phyloP scores from a whole-genome alignment of 2,888 invertebrate genomes.

The Apotomis betuletana region DNA sequence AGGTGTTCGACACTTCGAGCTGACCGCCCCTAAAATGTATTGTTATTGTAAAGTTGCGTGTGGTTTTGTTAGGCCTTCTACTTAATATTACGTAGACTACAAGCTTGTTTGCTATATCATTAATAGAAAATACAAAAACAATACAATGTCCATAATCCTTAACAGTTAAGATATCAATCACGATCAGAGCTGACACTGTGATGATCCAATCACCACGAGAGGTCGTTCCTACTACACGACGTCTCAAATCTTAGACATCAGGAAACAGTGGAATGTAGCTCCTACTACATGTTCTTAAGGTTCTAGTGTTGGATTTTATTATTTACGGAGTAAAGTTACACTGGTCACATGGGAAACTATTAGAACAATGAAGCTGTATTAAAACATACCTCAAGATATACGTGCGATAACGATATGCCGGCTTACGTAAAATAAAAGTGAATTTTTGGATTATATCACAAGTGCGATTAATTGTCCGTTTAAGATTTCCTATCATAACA shows the following conservation, averaged over 20 bases:
- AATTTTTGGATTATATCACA: slow-evolving; percentile 25
- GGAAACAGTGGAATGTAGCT: slow-evolving; percentile 2
- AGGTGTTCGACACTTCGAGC: too few species aligned
- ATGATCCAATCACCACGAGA: slow-evolving; percentile 45
- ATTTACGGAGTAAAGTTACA: slow-evolving; percentile 12
- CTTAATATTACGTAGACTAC: too few species aligned
- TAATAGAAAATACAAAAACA: slow-evolving; percentile 7
- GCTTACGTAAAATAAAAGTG: slow-evolving; percentile 30
- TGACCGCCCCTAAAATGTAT: too few species aligned
- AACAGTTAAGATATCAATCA: slow-evolving; percentile 45
- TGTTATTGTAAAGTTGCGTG: too few species aligned
- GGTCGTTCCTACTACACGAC: slow-evolving; percentile 65
- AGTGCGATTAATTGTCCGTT: slow-evolving; percentile 17
- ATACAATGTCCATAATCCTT: slow-evolving; percentile 22
- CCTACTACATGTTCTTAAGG: background rate
- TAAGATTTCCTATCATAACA: slow-evolving; percentile 5
- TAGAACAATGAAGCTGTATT: slow-evolving; percentile 59
- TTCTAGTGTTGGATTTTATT: background rate
- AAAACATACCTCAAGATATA: slow-evolving; percentile 35
- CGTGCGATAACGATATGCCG: slow-evolving; percentile 34
- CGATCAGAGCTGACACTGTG: slow-evolving; percentile 43
- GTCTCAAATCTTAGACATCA: background rate
- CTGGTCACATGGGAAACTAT: slow-evolving; percentile 66
- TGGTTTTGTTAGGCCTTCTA: too few species aligned
- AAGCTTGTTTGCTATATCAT: background rate